Evolutionary conservation across 2,113 vertebrate genomes (phyloP).

Genomic region (Acanthochromis polyacanthus): DNA sequence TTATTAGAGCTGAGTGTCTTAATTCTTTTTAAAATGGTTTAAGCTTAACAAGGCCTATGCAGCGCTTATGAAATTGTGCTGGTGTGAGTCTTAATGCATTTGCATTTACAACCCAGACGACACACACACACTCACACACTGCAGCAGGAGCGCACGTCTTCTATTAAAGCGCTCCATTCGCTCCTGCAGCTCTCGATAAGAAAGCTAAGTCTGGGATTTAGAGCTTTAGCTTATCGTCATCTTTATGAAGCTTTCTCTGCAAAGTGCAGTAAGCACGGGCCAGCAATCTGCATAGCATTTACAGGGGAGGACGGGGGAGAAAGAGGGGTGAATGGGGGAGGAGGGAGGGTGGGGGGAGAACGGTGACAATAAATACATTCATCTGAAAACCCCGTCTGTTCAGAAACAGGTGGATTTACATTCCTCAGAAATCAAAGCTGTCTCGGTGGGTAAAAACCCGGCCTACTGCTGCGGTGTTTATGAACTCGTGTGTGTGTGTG

Average conservation of each 20-base stretch:
- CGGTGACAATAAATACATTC: constrained; percentile 69
- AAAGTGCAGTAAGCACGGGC: constrained; percentile 80
- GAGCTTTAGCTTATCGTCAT: constrained; percentile 86
- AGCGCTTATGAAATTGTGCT: constrained; percentile 59
- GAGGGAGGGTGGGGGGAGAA: constrained; percentile 18
- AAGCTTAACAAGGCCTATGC: constrained; percentile 44
- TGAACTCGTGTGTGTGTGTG: constrained; percentile 51
- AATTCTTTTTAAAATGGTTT: constrained; percentile 64
- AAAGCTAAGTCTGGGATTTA: constrained; percentile 87
- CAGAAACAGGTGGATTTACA: constrained; percentile 83
- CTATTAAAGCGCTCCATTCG: constrained; percentile 76
- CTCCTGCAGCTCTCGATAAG: constrained; percentile 86
- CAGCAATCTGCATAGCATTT: constrained; percentile 81
- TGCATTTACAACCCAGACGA: constrained; percentile 75
- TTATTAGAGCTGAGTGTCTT: constrained; percentile 68
- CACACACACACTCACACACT: constrained; percentile 37
- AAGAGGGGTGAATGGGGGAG: constrained; percentile 14
- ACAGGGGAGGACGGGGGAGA: constrained; percentile 29
- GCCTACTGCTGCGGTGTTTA: constrained; percentile 68
- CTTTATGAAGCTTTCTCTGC: constrained; percentile 80
- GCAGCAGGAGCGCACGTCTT: constrained; percentile 66
- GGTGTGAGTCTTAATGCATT: constrained; percentile 71
- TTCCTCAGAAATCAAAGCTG: constrained; percentile 74
- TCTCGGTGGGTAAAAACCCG: constrained; percentile 57
- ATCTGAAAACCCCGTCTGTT: constrained; percentile 65